Percentiles rank a stretch among this genome's conserved stretches.
Conservation (phyloP, 2,113 vertebrate genomes). For the Empidonax alnorum region DNA sequence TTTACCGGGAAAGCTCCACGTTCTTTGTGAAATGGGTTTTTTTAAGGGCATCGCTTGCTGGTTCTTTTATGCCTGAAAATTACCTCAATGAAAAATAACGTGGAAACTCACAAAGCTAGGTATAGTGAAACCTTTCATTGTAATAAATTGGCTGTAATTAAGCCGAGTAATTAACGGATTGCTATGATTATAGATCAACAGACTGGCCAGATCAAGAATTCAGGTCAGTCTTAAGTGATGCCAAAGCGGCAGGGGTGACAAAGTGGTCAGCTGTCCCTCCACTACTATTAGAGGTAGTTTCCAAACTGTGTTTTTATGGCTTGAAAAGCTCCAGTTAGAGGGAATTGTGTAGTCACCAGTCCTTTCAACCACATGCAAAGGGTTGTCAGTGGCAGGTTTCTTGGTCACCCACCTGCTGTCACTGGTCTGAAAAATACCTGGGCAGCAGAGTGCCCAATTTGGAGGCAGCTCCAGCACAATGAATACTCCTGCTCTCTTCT, state of each 20-base stretch:
- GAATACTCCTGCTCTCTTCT: not conserved
- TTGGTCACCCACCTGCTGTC: not conserved
- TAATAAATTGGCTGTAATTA: constrained; percentile 17
- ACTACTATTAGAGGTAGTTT: not conserved
- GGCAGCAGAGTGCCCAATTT: not conserved
- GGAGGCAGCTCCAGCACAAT: not conserved
- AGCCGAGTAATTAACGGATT: not conserved
- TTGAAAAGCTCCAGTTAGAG: not conserved
- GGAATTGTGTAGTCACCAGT: not conserved
- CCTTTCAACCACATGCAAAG: not conserved
- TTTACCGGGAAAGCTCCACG: not conserved
- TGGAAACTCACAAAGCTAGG: not conserved
- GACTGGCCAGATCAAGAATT: constrained; percentile 13
- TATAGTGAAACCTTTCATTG: not conserved
- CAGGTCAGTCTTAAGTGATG: constrained; percentile 11
- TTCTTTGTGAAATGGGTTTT: not conserved
- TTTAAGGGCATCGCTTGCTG: not conserved
- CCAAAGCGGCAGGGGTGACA: not conserved
- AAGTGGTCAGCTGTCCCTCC: not conserved
- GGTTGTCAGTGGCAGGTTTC: not conserved
- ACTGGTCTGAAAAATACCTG: not conserved
- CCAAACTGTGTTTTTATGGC: not conserved
- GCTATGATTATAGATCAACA: not conserved
- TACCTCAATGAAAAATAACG: not conserved
- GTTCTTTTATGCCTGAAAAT: not conserved